Percentiles rank a stretch among this genome's conserved stretches.
phyloP scores from a whole-genome alignment of 2,113 vertebrate species.

The Triplophysa tibetana region DNA sequence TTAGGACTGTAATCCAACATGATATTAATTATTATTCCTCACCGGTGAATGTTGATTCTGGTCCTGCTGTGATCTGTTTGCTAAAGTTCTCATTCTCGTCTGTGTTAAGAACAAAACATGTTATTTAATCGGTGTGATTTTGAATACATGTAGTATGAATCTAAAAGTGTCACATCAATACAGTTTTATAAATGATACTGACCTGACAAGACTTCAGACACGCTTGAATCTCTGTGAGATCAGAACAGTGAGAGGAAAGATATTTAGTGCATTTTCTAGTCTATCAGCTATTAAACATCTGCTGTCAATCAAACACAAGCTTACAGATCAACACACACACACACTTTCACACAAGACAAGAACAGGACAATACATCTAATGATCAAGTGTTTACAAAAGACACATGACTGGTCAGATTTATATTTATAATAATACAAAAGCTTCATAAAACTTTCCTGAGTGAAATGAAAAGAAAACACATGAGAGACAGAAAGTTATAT shows the following conservation, averaged over 20 bases:
- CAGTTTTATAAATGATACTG: background rate
- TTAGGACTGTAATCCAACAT: no score
- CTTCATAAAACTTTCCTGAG: no score
- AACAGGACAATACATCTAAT: no score
- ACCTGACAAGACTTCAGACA: background rate
- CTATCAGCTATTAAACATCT: no score
- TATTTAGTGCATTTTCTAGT: background rate
- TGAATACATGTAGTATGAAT: background rate
- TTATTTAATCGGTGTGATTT: background rate
- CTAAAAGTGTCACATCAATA: background rate
- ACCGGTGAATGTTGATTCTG: background rate
- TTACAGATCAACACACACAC: no score
- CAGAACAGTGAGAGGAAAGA: background rate
- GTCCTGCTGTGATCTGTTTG: background rate
- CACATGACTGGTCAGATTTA: no score
- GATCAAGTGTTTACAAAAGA: no score
- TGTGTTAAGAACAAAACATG: background rate
- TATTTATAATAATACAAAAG: no score
- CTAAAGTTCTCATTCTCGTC: background rate
- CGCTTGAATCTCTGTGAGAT: background rate
- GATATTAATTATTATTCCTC: background rate
- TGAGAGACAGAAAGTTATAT: no score
- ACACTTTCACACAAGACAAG: no score
- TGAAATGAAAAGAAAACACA: no score
- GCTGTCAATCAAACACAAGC: no score